phyloP scores from a whole-genome alignment of 1,140 invertebrate genomes.

The Tribolium castaneum region DNA sequence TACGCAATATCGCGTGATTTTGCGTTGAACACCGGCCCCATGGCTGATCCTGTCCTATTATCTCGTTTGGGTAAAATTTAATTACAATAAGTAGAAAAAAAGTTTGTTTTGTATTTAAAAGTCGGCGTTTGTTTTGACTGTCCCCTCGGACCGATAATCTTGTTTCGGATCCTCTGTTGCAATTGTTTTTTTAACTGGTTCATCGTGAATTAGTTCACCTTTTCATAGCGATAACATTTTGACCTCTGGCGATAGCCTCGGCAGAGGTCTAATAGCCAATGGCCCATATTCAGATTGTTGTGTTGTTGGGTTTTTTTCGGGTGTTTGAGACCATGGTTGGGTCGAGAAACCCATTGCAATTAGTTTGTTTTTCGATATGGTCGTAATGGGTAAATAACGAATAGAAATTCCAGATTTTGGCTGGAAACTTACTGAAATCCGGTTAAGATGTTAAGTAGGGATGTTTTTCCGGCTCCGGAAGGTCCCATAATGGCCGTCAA shows the following conservation, averaged over 20 bases:
- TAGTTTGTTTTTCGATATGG: background rate
- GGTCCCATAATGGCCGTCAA: constrained; percentile 87
- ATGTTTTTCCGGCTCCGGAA: constrained; percentile 87
- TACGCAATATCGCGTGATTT: background rate
- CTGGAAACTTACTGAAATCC: constrained; percentile 74
- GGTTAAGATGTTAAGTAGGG: constrained; percentile 81
- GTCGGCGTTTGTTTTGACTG: background rate
- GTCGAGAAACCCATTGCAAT: background rate
- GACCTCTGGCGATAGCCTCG: background rate
- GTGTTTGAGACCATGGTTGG: background rate
- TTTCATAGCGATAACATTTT: background rate
- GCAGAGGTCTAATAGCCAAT: background rate
- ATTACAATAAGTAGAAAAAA: background rate
- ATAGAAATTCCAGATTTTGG: background rate
- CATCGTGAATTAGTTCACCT: constrained; percentile 3
- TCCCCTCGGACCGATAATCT: background rate
- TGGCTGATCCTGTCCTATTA: background rate
- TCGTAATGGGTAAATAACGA: constrained; percentile 15
- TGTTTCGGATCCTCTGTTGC: background rate
- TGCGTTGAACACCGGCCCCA: too few relatives aligned
- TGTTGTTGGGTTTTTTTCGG: background rate
- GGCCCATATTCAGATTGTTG: constrained; percentile 11
- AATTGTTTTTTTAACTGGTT: background rate
- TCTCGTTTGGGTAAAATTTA: background rate
- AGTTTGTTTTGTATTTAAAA: background rate